Evolutionary conservation across 2,888 invertebrate genomes (phyloP).

Genomic region (Lycaena phlaeas): DNA sequence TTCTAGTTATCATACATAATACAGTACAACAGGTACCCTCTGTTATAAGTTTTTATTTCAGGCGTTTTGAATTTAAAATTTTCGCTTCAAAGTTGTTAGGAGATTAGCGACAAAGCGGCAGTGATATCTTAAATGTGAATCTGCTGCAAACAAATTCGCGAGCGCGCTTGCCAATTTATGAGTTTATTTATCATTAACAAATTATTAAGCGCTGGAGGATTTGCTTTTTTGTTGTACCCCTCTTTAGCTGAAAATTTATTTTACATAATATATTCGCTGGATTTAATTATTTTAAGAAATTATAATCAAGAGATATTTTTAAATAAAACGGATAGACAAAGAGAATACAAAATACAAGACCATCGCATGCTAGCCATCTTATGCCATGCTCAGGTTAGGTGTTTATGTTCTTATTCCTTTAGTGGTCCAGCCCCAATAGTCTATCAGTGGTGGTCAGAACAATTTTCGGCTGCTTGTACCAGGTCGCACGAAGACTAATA

Average conservation of each 20-base stretch:
- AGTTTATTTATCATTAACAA: constrained; percentile 75
- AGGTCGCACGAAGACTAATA: too few species aligned
- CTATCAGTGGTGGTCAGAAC: too few species aligned
- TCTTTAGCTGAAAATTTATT: constrained; percentile 2
- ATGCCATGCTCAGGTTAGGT: too few species aligned
- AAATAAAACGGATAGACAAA: too few species aligned
- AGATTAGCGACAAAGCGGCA: constrained; percentile 69
- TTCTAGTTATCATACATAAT: neutral
- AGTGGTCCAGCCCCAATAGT: too few species aligned
- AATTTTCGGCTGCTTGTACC: too few species aligned
- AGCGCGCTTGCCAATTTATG: constrained; percentile 63
- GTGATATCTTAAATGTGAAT: constrained; percentile 71
- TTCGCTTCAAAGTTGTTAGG: constrained; percentile 68
- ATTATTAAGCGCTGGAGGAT: constrained; percentile 63
- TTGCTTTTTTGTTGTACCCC: constrained; percentile 34
- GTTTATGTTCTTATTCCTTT: too few species aligned
- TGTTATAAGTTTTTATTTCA: constrained; percentile 46
- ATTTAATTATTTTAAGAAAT: too few species aligned
- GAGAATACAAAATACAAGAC: too few species aligned
- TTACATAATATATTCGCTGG: too few species aligned
- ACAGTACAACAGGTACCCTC: neutral
- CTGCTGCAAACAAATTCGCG: constrained; percentile 72
- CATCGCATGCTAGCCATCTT: too few species aligned
- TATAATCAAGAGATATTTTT: too few species aligned
- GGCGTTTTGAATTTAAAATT: constrained; percentile 58